phyloP scores from a whole-genome alignment of 2,888 invertebrate genomes.

The Mechanitis messenoides region DNA sequence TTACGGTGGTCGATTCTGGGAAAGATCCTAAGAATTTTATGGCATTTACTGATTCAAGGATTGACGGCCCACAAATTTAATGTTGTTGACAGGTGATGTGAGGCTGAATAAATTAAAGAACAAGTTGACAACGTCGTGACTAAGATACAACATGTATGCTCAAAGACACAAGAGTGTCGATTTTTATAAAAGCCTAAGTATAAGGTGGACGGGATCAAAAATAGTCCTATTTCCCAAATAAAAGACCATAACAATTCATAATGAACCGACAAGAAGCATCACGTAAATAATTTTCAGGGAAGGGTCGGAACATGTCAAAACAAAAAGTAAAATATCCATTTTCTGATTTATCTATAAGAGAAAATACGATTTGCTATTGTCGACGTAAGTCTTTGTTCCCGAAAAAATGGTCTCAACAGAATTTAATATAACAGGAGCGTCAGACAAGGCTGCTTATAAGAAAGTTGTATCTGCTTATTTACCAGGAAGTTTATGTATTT shows the following conservation, averaged over 20 bases:
- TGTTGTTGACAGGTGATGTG: slow-evolving; percentile 35
- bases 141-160: neutral
- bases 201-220: neutral
- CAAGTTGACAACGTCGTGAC: slow-evolving; percentile 4
- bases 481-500: slow-evolving; percentile 72
- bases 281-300: slow-evolving; percentile 49
- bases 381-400: slow-evolving; percentile 50
- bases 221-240: neutral
- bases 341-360: slow-evolving; percentile 47
- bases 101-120: slow-evolving; percentile 21
- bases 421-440: slow-evolving; percentile 70
- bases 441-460: slow-evolving; percentile 56
- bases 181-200: neutral
- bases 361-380: slow-evolving; percentile 61
- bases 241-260: slow-evolving; percentile 12
- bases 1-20: slow-evolving; percentile 73
- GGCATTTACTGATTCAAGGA: slow-evolving; percentile 62
- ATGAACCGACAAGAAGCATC: slow-evolving; percentile 30
- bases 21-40: slow-evolving; percentile 65
- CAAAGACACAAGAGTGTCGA: neutral
- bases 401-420: slow-evolving; percentile 60
- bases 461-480: slow-evolving; percentile 71
- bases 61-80: slow-evolving; percentile 50
- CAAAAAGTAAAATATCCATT: slow-evolving; percentile 51
- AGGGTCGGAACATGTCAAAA: slow-evolving; percentile 41